phyloP scores from a whole-genome alignment of 35 echinoderm and acorn worm genomes.

The Hemicentrotus pulcherrimus region DNA sequence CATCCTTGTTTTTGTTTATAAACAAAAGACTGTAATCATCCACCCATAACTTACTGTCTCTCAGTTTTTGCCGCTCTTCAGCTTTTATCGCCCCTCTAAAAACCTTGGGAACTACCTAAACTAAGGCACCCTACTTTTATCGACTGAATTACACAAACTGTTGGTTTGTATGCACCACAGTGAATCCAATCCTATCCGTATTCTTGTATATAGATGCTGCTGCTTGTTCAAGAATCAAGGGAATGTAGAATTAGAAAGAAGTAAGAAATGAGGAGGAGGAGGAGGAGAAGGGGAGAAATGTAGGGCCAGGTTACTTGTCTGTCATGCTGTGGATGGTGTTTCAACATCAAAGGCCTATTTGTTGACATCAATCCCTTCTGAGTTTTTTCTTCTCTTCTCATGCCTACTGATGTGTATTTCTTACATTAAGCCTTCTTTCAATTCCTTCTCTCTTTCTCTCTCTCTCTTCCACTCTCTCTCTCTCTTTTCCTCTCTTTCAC shows the following conservation, averaged over 20 bases:
- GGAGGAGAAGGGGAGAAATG: not conserved
- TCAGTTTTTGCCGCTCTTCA: not conserved
- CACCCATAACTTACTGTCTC: slow-evolving; percentile 16
- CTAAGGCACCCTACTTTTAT: not conserved
- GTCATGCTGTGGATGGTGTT: slow-evolving; percentile 25
- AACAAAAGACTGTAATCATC: not conserved
- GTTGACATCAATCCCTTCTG: slow-evolving; percentile 18
- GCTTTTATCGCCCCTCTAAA: not conserved
- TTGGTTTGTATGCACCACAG: not conserved
- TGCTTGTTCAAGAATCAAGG: not conserved
- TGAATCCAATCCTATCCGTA: not conserved
- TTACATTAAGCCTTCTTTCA: not conserved
- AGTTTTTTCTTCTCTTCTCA: slow-evolving; percentile 6
- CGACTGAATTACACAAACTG: not conserved
- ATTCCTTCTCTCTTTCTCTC: not conserved
- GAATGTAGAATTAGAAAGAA: not conserved
- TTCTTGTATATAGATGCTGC: not conserved
- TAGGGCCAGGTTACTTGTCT: slow-evolving; percentile 35
- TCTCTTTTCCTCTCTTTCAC: too few relatives aligned
- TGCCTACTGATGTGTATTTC: not conserved
- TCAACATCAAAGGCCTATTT: slow-evolving; percentile 43
- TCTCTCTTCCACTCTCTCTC: too few relatives aligned
- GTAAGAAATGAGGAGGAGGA: not conserved
- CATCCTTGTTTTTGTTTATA: slow-evolving; percentile 5
- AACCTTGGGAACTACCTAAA: not conserved